Conservation (phyloP, 2,888 invertebrate genomes). For the Melolontha melolontha region DNA sequence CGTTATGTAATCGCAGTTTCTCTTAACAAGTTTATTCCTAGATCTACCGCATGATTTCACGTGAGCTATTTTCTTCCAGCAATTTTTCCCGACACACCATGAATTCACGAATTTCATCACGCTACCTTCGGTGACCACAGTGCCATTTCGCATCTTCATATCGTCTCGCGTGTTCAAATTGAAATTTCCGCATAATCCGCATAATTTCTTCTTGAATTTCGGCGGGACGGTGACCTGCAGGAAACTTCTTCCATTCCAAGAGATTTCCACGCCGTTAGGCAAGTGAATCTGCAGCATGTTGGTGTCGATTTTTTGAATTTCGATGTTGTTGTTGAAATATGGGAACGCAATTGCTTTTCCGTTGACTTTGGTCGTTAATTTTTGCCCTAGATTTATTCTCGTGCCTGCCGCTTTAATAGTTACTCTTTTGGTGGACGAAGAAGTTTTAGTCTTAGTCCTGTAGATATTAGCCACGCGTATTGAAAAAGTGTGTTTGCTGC, state of each 20-base stretch:
- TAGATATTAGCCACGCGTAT: conserved; percentile 89
- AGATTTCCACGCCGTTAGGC: conserved; percentile 82
- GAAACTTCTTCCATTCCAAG: conserved; percentile 95
- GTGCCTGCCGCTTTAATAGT: conserved; percentile 80
- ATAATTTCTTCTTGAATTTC: conserved; percentile 80
- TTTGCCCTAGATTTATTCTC: conserved; percentile 88
- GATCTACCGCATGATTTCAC: conserved; percentile 61
- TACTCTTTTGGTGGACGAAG: conserved; percentile 93
- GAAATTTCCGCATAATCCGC: conserved; percentile 96
- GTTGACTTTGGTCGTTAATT: conserved; percentile 87
- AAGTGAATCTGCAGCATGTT: conserved; percentile 74
- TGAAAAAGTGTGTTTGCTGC: conserved; percentile 82
- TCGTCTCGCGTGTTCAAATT: conserved; percentile 90
- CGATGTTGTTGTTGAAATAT: conserved; percentile 71
- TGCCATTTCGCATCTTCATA: conserved; percentile 76
- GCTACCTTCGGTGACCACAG: conserved; percentile 73
- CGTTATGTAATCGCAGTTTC: conserved; percentile 59
- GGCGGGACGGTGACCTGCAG: conserved; percentile 86
- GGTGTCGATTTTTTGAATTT: conserved; percentile 75
- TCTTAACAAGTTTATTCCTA: conserved; percentile 59
- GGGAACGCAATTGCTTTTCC: conserved; percentile 81
- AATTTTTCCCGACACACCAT: conserved; percentile 90
- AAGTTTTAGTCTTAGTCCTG: conserved; percentile 77
- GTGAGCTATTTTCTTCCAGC: conserved; percentile 67
- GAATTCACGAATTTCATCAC: conserved; percentile 84